These are phyloP conservation scores for Anisognathus igniventris DNA, from an alignment of 2,797 vertebrate species.

Conservation along the genomic window DNA sequence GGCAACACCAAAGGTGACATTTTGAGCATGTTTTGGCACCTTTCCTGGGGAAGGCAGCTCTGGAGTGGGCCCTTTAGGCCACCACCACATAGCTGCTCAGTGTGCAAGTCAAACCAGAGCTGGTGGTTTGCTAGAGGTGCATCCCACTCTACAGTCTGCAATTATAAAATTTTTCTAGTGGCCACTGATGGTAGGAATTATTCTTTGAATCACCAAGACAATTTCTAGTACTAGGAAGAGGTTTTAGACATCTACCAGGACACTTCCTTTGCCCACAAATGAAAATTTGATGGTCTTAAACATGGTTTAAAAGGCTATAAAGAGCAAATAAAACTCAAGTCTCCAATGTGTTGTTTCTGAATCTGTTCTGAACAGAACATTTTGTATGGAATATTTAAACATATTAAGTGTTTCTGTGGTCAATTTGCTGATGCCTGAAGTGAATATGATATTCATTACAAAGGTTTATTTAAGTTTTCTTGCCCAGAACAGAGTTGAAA, in stretches of 20 bases:
- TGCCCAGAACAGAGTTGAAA: neutral
- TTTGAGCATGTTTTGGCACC: neutral
- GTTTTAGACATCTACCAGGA: neutral
- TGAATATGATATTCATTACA: neutral
- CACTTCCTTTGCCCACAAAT: neutral
- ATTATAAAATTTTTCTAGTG: neutral
- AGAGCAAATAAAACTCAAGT: neutral
- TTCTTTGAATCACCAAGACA: neutral
- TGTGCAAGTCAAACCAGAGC: neutral
- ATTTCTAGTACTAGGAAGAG: neutral
- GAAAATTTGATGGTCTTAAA: neutral
- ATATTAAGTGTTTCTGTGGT: neutral
- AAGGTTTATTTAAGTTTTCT: neutral
- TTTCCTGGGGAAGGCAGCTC: neutral
- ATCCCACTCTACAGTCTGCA: neutral
- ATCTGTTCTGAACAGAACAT: neutral
- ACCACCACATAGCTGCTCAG: neutral
- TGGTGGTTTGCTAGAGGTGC: neutral
- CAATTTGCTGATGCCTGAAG: neutral
- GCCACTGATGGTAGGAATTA: neutral
- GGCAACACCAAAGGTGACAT: rapidly evolving
- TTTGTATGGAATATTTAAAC: neutral
- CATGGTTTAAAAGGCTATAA: neutral
- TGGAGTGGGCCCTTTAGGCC: neutral
- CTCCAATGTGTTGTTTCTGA: neutral